Evolutionary conservation across 2,888 invertebrate genomes (phyloP).

Genomic region (Cephus nigrinus): DNA sequence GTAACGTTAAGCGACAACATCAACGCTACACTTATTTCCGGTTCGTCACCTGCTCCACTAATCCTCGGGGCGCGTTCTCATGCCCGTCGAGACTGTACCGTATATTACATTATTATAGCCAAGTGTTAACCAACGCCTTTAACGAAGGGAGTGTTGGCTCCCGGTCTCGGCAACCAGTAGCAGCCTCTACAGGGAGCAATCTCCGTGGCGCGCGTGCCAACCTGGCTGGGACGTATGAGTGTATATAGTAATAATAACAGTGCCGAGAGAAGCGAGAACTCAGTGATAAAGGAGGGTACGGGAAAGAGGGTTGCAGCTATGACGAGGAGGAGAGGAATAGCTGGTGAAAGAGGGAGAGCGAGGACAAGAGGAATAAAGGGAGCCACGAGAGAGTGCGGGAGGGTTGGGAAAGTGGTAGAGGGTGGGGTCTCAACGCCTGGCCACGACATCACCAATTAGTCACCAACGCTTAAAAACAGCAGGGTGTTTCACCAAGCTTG

Average conservation of each 20-base stretch:
- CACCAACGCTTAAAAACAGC: slow-evolving; percentile 65
- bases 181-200: slow-evolving; percentile 1
- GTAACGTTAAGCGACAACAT: not conserved
- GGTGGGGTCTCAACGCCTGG: slow-evolving; percentile 64
- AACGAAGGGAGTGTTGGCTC: slow-evolving; percentile 36
- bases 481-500: slow-evolving; percentile 53
- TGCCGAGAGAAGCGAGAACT: slow-evolving; percentile 33
- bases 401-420: slow-evolving; percentile 20
- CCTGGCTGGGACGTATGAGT: slow-evolving; percentile 21
- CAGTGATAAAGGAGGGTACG: not conserved
- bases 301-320: not conserved
- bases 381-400: slow-evolving; percentile 29
- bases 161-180: not conserved
- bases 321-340: slow-evolving; percentile 7
- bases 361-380: slow-evolving; percentile 21
- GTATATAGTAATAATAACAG: slow-evolving; percentile 46
- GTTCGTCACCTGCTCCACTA: slow-evolving; percentile 20
- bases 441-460: slow-evolving; percentile 66
- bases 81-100: slow-evolving; percentile 28
- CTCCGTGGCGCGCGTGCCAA: slow-evolving; percentile 20
- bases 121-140: slow-evolving; percentile 54
- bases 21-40: slow-evolving; percentile 7
- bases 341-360: slow-evolving; percentile 14
- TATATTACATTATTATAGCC: slow-evolving; percentile 48
- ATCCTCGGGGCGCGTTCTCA: not conserved